These are phyloP conservation scores for Phaethon lepturus DNA, from an alignment of 2,113 vertebrate genomes.

Conservation along the genomic window DNA sequence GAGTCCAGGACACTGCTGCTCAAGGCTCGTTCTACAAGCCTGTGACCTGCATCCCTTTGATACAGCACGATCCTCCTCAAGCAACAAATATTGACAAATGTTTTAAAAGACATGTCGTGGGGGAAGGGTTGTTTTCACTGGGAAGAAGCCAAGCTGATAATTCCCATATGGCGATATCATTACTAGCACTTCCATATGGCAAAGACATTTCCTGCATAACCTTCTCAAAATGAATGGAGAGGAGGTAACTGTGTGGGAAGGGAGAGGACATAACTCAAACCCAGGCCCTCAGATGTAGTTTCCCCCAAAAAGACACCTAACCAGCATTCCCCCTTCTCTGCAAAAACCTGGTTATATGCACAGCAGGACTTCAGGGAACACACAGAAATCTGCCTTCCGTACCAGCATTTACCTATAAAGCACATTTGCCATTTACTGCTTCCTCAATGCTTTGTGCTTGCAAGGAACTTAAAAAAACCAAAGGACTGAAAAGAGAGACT, in stretches of 20 bases:
- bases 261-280: neutral
- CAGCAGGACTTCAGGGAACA: neutral
- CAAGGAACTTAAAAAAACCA: neutral
- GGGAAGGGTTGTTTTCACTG: slow-evolving; percentile 41
- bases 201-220: slow-evolving; percentile 52
- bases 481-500: neutral
- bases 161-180: slow-evolving; percentile 48
- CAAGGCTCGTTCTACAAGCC: neutral
- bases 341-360: neutral
- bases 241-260: neutral
- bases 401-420: neutral
- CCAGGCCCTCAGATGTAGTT: accelerated
- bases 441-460: neutral
- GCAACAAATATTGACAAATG: slow-evolving; percentile 13
- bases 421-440: neutral
- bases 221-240: neutral
- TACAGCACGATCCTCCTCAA: neutral
- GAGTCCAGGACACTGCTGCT: neutral
- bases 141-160: slow-evolving; percentile 38
- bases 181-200: slow-evolving; percentile 30
- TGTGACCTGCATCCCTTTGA: neutral
- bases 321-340: neutral
- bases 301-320: neutral
- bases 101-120: neutral
- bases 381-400: neutral